Base-by-base conservation (phyloP, 2,113 vertebrate genomes). In the Microcebus tavaratra region DNA sequence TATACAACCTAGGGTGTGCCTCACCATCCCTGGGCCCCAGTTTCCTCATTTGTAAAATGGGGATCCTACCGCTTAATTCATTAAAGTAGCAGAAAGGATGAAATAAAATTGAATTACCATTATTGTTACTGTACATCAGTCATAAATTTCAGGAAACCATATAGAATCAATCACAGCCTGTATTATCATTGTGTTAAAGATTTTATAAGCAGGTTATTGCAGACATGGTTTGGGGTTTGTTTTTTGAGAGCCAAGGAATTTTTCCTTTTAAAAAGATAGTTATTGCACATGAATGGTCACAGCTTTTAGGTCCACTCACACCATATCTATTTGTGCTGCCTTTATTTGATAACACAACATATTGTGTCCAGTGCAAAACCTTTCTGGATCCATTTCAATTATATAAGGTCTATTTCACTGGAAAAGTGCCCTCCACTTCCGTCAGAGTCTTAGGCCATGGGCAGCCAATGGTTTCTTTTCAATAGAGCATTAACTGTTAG, bases 351-450 rank as follows among this genome's bases (percentile, higher is more conserved):
- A 75, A 94, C 63, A 63, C n/a, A 91, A 48, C 7, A 50, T 18
- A 88, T 23, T 45, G 53, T 81, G n/a, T 73, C 93, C 36, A 90
- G 14, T 34, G 21, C 39, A 90, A 97, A 94, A 70, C 39, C 50
- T 76, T 67, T 50, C 55, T 59, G 76, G 91, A 81, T 90, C 31
- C 70, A 93, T 85, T 70, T 50, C 76, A 72, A 82, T 93, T 79
- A 82, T 20, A 80, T 88, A 79, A 90, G 91, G 68, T 86, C 89
- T 65, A 95, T 91, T 95, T 93, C 83, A 92, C 70, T 65, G 29
- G 57, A 90, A 97, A 95, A 90, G 59, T 67, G 8, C 3, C n/a
- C n/a, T 83, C 89, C 10, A 90, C 21, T 65, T 87, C n/a, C 3
- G 3, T 48, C 73, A 73, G 29, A n/a, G n/a, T 82, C 61, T 39